These are phyloP conservation scores for Vulpes ferrilata DNA, from an alignment of 2,113 vertebrate species.

Conservation along the genomic window DNA sequence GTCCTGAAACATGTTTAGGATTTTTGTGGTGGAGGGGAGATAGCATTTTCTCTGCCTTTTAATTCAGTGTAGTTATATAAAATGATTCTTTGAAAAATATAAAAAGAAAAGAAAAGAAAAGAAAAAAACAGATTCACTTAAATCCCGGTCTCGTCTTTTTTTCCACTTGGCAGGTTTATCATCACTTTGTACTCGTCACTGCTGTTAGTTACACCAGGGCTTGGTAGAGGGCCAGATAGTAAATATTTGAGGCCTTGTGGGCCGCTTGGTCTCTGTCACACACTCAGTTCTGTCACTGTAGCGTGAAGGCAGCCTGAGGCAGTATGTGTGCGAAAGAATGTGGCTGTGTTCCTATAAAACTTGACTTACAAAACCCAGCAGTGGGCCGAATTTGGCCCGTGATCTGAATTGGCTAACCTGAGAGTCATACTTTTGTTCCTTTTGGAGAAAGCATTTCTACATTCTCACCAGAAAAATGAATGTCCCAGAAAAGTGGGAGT, in stretches of 20 bases:
- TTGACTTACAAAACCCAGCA: not conserved
- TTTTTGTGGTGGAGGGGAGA: not conserved
- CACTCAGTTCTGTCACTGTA: not conserved
- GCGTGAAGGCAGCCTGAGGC: not conserved
- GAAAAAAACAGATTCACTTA: not conserved
- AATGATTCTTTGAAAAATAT: not conserved
- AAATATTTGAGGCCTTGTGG: not conserved
- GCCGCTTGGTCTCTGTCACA: not conserved
- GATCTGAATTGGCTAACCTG: not conserved
- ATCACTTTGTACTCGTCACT: not conserved
- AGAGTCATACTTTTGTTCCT: not conserved
- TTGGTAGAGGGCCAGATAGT: not conserved
- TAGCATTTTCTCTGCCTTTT: not conserved
- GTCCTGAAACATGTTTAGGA: not conserved
- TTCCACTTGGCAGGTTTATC: not conserved
- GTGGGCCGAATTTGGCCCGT: not conserved
- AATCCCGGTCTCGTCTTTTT: not conserved
- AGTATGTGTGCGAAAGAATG: not conserved
- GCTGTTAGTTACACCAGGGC: not conserved
- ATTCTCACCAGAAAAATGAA: not conserved
- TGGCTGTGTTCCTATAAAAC: not conserved
- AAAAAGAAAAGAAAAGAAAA: constrained; percentile 18
- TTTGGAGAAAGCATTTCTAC: not conserved
- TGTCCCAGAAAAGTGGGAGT: no score
- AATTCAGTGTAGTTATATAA: not conserved